These are phyloP conservation scores for Parotia lawesii DNA, from an alignment of 2,113 vertebrate species.

Conservation along the genomic window DNA sequence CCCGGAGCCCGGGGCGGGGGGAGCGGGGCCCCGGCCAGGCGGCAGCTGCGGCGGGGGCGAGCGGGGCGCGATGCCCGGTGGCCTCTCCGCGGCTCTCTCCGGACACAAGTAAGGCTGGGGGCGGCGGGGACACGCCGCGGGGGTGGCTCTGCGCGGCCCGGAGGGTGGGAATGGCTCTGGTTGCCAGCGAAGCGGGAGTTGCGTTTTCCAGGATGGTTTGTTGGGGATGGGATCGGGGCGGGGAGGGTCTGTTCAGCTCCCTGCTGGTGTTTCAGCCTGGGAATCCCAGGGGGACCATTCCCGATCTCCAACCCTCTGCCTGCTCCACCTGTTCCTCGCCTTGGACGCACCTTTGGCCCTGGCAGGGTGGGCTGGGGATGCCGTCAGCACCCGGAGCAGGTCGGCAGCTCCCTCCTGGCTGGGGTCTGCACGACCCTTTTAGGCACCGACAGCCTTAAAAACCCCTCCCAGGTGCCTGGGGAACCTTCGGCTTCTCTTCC, in stretches of 20 bases:
- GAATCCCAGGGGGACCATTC: fast-evolving
- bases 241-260: fast-evolving
- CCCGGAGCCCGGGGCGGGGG: not conserved
- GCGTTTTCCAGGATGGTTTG: not conserved
- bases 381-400: fast-evolving
- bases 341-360: not conserved
- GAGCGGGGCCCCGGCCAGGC: not conserved
- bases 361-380: not conserved
- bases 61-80: not conserved
- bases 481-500: not conserved
- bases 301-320: fast-evolving
- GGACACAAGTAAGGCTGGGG: not conserved
- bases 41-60: not conserved
- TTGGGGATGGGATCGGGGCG: fast-evolving
- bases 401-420: not conserved
- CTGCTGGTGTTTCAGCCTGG: not conserved
- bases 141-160: fast-evolving
- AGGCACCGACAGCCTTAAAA: not conserved
- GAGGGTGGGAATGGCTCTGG: fast-evolving
- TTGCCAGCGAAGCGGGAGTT: fast-evolving
- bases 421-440: not conserved
- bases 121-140: fast-evolving
- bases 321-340: not conserved
- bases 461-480: not conserved
- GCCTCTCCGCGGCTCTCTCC: not conserved